These are phyloP conservation scores for Gymnosoma rotundatum DNA, from an alignment of 2,888 invertebrate species.

Conservation along the genomic window DNA sequence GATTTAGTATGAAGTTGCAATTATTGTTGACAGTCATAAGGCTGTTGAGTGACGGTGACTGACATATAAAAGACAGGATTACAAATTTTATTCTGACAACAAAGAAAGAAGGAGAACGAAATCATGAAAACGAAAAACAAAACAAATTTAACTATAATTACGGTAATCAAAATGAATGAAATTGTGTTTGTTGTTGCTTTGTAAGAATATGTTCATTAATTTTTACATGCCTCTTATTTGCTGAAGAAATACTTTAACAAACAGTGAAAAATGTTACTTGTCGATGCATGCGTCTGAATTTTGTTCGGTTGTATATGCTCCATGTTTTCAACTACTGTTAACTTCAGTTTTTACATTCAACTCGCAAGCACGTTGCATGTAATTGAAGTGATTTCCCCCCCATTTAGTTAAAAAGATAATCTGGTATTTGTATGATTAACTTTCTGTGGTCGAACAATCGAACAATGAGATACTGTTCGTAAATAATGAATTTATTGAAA, in stretches of 20 bases:
- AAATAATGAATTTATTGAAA: no score
- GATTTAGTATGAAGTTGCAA: constrained; percentile 29
- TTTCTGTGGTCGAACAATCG: constrained; percentile 34
- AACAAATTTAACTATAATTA: constrained; percentile 34
- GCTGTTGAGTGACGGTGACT: constrained; percentile 22
- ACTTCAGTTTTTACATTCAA: background rate
- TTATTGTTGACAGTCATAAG: constrained; percentile 7
- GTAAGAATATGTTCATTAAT: constrained; percentile 55
- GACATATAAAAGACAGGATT: constrained; percentile 47
- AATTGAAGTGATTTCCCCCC: constrained; percentile 61
- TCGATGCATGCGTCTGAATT: background rate
- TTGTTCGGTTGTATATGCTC: background rate
- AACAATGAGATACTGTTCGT: constrained; percentile 11
- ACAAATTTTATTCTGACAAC: constrained; percentile 25
- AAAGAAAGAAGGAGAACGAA: background rate
- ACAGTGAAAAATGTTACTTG: constrained; percentile 1
- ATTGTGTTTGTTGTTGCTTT: constrained; percentile 54
- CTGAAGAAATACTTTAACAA: background rate
- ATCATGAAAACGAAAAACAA: background rate
- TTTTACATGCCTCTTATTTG: constrained; percentile 45
- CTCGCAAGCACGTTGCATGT: constrained; percentile 47
- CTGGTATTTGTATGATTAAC: constrained; percentile 42
- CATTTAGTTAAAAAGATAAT: constrained; percentile 57
- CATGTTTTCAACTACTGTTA: constrained; percentile 14
- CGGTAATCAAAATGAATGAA: constrained; percentile 61